Conservation (phyloP, 2,113 vertebrate genomes). For the Chinchilla lanigera region DNA sequence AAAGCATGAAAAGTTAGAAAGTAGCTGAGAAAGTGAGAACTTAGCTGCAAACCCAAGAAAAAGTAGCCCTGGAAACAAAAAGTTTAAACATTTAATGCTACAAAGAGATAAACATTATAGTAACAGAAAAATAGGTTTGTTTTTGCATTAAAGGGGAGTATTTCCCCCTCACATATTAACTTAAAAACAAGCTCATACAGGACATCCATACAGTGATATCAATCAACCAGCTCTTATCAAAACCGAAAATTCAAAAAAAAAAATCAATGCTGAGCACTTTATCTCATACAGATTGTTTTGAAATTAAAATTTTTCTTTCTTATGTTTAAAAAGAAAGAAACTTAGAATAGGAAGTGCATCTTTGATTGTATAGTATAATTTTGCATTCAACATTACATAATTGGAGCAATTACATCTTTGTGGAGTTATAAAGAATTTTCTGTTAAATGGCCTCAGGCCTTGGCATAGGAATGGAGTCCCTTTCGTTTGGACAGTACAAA, state of each 20-base stretch:
- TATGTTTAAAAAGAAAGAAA: not conserved
- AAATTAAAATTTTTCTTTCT: not conserved
- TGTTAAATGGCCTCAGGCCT: not conserved
- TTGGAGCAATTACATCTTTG: not conserved
- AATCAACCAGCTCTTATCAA: not conserved
- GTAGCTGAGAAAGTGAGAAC: not conserved
- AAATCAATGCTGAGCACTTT: not conserved
- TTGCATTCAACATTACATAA: not conserved
- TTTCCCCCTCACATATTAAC: not conserved
- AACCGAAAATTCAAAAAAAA: slow-evolving; percentile 11
- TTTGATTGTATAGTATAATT: not conserved
- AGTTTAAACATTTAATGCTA: not conserved
- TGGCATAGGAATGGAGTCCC: not conserved
- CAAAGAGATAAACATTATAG: not conserved
- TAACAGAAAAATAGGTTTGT: not conserved
- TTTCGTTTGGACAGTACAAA: not conserved
- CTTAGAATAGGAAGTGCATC: not conserved
- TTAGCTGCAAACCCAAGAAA: not conserved
- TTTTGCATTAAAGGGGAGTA: not conserved
- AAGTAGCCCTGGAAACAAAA: not conserved
- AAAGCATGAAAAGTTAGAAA: not conserved
- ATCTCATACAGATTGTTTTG: not conserved
- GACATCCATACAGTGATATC: not conserved
- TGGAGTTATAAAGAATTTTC: not conserved
- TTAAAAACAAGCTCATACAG: not conserved